phyloP scores from a whole-genome alignment of 1,140 invertebrate genomes.

The Bombus vancouverensis region DNA sequence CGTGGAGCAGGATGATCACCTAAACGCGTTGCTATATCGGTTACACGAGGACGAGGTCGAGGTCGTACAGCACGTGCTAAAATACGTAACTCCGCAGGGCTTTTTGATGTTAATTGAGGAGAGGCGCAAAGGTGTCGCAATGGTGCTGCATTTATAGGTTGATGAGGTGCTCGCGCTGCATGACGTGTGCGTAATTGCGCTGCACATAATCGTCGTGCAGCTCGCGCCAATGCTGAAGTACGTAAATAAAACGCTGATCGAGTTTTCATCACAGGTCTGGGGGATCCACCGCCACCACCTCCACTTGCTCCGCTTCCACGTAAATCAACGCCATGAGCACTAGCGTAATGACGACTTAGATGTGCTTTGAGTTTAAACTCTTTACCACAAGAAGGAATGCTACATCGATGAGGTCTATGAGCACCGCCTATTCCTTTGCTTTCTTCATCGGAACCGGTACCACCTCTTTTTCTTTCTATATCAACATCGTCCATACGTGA shows the following conservation, averaged over 20 bases:
- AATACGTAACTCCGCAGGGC: conserved; percentile 89
- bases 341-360: conserved; percentile 95
- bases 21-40: conserved; percentile 89
- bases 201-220: conserved; percentile 92
- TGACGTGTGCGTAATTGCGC: conserved; percentile 92
- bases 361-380: conserved; percentile 97
- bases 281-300: conserved; percentile 85
- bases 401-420: conserved; percentile 93
- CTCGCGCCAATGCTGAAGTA: conserved; percentile 93
- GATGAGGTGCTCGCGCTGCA: conserved; percentile 93
- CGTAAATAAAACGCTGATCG: conserved; percentile 97
- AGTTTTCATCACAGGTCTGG: conserved; percentile 97
- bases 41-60: conserved; percentile 88
- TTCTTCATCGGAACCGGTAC: conserved; percentile 79
- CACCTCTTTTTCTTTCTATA: conserved; percentile 76
- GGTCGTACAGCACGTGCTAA: conserved; percentile 91
- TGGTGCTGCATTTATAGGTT: conserved; percentile 85
- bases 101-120: conserved; percentile 92
- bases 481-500: conserved; percentile 84
- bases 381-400: conserved; percentile 94
- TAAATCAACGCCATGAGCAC: conserved; percentile 91
- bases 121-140: conserved; percentile 85
- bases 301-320: conserved; percentile 70
- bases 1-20: conserved; percentile 84
- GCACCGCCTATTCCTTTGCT: conserved; percentile 84